Percentiles rank a stretch among this genome's conserved stretches.
Conservation (phyloP, 1,140 invertebrate genomes). For the Mycetomoellerius zeteki region DNA sequence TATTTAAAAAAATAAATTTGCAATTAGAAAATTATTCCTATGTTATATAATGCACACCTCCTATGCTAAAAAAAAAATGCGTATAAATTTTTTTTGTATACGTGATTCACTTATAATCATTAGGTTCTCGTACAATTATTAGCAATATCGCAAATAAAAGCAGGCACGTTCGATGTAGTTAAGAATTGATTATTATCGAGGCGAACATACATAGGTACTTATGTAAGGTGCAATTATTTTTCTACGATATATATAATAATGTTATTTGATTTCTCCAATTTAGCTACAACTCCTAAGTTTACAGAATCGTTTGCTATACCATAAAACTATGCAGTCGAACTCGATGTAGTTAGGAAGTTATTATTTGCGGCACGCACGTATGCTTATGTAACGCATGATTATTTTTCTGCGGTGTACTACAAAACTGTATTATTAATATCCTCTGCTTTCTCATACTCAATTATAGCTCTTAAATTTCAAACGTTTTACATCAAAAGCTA, state of each 20-base stretch:
- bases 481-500: not conserved
- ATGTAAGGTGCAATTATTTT: conserved; percentile 18
- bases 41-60: not conserved
- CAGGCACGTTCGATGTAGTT: not conserved
- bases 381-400: conserved; percentile 34
- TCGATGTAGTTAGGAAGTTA: conserved; percentile 14
- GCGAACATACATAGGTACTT: not conserved
- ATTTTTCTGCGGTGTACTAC: not conserved
- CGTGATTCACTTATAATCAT: not conserved
- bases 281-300: not conserved
- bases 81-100: not conserved
- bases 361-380: conserved; percentile 31
- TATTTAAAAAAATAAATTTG: no score
- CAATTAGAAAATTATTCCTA: not conserved
- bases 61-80: not conserved
- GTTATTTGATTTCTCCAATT: conserved; percentile 45
- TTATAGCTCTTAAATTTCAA: not conserved
- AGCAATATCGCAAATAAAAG: conserved; percentile 8
- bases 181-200: not conserved
- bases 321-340: conserved; percentile 1
- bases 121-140: conserved; percentile 6
- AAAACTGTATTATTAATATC: conserved; percentile 26
- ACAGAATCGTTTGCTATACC: not conserved
- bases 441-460: not conserved
- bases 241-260: not conserved